A percentile compares a stretch with the other conserved stretches of the same genome.
Conservation (phyloP, 2,888 invertebrate species). For the Andrena flavipes region DNA sequence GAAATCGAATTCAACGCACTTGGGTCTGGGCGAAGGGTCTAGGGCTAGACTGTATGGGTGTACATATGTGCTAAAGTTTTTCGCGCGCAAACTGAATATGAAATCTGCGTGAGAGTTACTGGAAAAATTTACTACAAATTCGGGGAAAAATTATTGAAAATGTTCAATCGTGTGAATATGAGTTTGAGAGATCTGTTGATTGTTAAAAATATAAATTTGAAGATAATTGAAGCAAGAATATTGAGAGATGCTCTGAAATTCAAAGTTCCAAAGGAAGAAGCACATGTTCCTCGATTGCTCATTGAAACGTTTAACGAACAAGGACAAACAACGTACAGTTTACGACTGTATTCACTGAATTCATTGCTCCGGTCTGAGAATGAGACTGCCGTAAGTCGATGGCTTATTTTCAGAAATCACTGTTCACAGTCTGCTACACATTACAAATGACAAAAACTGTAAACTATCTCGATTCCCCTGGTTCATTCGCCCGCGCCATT, state of each 20-base stretch:
- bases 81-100: background rate
- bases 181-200: background rate
- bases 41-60: no score
- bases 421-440: background rate
- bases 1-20: slow-evolving; percentile 19
- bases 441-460: background rate
- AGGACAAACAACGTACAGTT: no score
- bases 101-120: background rate
- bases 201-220: no score
- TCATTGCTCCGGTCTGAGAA: no score
- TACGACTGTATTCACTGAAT: no score
- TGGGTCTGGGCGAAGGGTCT: background rate
- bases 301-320: background rate
- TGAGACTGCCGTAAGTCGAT: no score
- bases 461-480: no score
- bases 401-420: background rate
- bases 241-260: no score
- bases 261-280: background rate
- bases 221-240: no score
- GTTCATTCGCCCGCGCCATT: no score
- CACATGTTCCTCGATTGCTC: slow-evolving; percentile 1
- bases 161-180: background rate
- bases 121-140: background rate
- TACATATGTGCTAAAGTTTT: background rate
- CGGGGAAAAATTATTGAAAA: background rate